These are phyloP conservation scores for Oophaga pumilio DNA, from an alignment of 2,113 vertebrate species.

Conservation along the genomic window DNA sequence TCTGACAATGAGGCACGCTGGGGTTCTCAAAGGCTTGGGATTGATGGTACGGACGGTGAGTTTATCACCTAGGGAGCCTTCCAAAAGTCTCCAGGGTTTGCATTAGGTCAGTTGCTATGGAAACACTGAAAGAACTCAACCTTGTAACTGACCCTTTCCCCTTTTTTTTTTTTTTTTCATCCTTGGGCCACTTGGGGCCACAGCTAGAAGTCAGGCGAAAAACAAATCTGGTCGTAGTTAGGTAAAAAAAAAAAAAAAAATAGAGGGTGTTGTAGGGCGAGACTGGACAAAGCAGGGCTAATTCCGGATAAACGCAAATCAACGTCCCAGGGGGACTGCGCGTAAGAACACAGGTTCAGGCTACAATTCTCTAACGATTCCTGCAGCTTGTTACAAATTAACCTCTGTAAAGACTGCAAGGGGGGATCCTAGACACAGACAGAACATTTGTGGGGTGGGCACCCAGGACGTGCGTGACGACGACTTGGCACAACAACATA, in stretches of 20 bases:
- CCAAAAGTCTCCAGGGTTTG: constrained; percentile 85
- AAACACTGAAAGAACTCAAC: constrained; percentile 86
- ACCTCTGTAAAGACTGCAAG: background rate
- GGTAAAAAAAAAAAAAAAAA: constrained; percentile 65
- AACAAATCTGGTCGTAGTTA: constrained; percentile 82
- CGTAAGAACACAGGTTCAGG: background rate
- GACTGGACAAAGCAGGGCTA: constrained; percentile 59
- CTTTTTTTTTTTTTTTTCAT: constrained; percentile 86
- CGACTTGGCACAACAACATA: too few relatives aligned
- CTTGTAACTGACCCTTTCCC: constrained; percentile 96
- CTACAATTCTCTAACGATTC: background rate
- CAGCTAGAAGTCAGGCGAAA: constrained; percentile 82
- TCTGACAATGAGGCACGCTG: constrained; percentile 70
- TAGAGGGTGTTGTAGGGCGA: background rate
- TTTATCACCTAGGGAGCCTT: constrained; percentile 83
- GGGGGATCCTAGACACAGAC: background rate
- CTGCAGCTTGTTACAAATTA: constrained; percentile 7
- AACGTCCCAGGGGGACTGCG: background rate
- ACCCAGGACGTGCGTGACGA: too few relatives aligned
- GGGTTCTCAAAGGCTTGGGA: constrained; percentile 72
- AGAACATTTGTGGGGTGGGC: too few relatives aligned
- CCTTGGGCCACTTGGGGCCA: constrained; percentile 80
- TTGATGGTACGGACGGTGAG: constrained; percentile 83
- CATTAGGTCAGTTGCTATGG: constrained; percentile 96
- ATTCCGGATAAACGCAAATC: constrained; percentile 66